Evolutionary conservation across 2,888 invertebrate species (phyloP).

Genomic region (Oscheius sp.): DNA sequence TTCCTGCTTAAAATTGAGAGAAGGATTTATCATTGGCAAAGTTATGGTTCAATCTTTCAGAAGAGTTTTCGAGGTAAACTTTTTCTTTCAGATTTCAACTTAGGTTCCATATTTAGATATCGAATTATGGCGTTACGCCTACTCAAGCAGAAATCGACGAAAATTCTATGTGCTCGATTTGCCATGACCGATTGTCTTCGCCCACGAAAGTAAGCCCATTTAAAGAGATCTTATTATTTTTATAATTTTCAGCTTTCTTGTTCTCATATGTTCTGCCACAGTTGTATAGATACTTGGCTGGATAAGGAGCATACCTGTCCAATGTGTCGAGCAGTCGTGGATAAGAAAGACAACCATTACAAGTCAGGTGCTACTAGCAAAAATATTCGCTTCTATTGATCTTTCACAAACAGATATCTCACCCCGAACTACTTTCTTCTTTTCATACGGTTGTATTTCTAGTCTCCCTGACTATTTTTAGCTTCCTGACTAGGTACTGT

Average conservation of each 20-base stretch:
- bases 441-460: constrained; percentile 12
- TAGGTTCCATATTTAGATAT: constrained; percentile 7
- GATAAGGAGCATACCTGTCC: constrained; percentile 66
- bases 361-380: constrained; percentile 38
- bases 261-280: constrained; percentile 65
- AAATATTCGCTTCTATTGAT: constrained; percentile 31
- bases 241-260: constrained; percentile 59
- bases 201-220: constrained; percentile 27
- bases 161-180: constrained; percentile 28
- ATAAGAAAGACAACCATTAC: constrained; percentile 26
- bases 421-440: neutral
- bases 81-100: neutral
- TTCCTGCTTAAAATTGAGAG: constrained; percentile 9
- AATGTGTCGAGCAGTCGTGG: constrained; percentile 53
- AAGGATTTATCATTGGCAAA: neutral
- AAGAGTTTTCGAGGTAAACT: constrained; percentile 15
- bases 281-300: constrained; percentile 67
- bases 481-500: constrained; percentile 17
- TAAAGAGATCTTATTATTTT: neutral
- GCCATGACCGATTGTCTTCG: constrained; percentile 21
- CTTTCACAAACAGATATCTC: constrained; percentile 1
- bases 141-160: constrained; percentile 18
- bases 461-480: neutral
- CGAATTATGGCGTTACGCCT: constrained; percentile 32
- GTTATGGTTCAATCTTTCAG: constrained; percentile 2